Evolutionary conservation across 92 coral and sea anemone species (phyloP).

Genomic region (Galaxea fascicularis): DNA sequence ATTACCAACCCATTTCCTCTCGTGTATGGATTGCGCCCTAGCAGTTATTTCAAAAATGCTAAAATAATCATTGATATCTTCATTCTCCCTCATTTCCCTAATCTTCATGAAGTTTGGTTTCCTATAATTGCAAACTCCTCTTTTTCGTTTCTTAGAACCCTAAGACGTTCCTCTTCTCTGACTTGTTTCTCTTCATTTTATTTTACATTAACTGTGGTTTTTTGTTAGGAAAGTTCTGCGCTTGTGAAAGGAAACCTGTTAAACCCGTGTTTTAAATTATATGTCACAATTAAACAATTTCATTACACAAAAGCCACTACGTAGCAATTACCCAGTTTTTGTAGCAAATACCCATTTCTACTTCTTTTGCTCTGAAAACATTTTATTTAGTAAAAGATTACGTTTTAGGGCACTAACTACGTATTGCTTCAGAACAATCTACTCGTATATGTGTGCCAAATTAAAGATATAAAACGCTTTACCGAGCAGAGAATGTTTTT

Average conservation of each 20-base stretch:
- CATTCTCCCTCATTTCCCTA: no score
- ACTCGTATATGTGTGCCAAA: slow-evolving; percentile 6
- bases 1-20: no score
- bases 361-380: slow-evolving; percentile 17
- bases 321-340: slow-evolving; percentile 13
- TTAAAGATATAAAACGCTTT: not conserved
- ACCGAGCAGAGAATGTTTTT: not conserved
- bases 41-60: no score
- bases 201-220: slow-evolving; percentile 1
- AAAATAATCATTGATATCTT: no score
- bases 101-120: no score
- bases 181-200: no score
- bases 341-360: slow-evolving; percentile 17
- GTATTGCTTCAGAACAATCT: slow-evolving; percentile 7
- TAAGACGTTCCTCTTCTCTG: no score
- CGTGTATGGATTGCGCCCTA: no score
- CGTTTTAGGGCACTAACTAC: slow-evolving; percentile 13
- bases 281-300: no score
- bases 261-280: no score
- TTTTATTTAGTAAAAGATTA: slow-evolving; percentile 2
- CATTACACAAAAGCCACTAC: not conserved
- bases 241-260: not conserved
- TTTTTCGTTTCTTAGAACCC: no score
- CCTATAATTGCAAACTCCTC: no score
- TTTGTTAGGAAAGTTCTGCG: not conserved